Percentiles rank a stretch among this genome's conserved stretches.
Conservation (phyloP, 2,888 invertebrate species). For the Nasonovia ribisnigri region DNA sequence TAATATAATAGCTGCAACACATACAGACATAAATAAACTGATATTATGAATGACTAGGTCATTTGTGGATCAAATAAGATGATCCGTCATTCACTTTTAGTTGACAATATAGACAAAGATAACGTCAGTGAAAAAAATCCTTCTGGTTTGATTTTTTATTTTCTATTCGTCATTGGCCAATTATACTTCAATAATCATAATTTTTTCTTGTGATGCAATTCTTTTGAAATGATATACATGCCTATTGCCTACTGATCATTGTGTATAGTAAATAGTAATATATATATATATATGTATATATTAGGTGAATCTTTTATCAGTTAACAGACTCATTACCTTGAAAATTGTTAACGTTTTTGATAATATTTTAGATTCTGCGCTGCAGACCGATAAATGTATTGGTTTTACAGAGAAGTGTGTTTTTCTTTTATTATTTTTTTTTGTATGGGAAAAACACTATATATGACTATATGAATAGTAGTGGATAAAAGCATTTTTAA, state of each 20-base stretch:
- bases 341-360: not conserved
- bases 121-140: not conserved
- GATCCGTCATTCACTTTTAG: not conserved
- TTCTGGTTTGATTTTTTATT: not conserved
- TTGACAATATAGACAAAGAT: not conserved
- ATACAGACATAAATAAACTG: not conserved
- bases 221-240: not conserved
- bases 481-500: too few relatives aligned
- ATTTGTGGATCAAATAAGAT: not conserved
- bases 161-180: not conserved
- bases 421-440: too few relatives aligned
- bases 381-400: not conserved
- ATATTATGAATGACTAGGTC: not conserved
- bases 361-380: not conserved
- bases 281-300: too few relatives aligned
- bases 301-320: not conserved
- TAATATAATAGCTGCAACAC: not conserved
- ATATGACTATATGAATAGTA: too few relatives aligned
- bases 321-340: not conserved
- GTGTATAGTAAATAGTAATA: not conserved
- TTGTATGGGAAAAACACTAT: too few relatives aligned
- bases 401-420: not conserved
- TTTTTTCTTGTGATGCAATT: slow-evolving; percentile 1
- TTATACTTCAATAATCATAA: slow-evolving; percentile 2
- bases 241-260: not conserved